Conservation (phyloP, 2,113 vertebrate species). For the Seriola dumerili region DNA sequence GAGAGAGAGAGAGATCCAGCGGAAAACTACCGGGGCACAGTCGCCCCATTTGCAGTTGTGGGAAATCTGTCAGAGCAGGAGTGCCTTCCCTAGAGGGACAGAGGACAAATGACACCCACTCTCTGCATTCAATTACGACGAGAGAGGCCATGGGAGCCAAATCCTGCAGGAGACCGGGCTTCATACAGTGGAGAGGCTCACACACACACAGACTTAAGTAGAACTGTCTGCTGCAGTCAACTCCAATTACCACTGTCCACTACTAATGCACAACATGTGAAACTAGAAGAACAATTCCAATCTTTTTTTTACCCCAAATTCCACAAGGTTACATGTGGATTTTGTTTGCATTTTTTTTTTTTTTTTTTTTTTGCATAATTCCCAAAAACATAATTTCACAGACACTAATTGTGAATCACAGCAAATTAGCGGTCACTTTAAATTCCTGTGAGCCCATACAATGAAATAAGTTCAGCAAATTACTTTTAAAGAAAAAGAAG, state of each 20-base stretch:
- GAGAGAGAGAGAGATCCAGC: constrained; percentile 43
- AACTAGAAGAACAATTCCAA: constrained; percentile 65
- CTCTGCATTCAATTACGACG: constrained; percentile 80
- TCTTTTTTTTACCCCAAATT: constrained; percentile 49
- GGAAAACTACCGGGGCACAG: constrained; percentile 62
- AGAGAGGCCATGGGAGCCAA: constrained; percentile 72
- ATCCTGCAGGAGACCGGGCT: constrained; percentile 62
- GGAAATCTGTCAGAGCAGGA: constrained; percentile 82
- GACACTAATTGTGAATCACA: constrained; percentile 62
- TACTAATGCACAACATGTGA: constrained; percentile 81
- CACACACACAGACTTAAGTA: constrained; percentile 68
- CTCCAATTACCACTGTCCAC: constrained; percentile 77
- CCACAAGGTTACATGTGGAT: constrained; percentile 62
- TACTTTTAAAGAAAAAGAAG: constrained; percentile 26
- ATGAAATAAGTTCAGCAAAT: constrained; percentile 59
- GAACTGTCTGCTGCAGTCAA: constrained; percentile 80
- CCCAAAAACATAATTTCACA: constrained; percentile 63
- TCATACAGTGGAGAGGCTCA: constrained; percentile 49
- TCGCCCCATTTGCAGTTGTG: constrained; percentile 78
- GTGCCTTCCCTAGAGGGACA: constrained; percentile 78
- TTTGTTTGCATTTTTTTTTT: constrained; percentile 60
- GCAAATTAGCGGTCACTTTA: constrained; percentile 63
- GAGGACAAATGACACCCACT: constrained; percentile 82
- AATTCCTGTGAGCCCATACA: constrained; percentile 40
- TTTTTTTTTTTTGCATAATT: constrained; percentile 56